phyloP scores from a whole-genome alignment of 92 coral and sea anemone genomes.

The Palythoa grandiflora region DNA sequence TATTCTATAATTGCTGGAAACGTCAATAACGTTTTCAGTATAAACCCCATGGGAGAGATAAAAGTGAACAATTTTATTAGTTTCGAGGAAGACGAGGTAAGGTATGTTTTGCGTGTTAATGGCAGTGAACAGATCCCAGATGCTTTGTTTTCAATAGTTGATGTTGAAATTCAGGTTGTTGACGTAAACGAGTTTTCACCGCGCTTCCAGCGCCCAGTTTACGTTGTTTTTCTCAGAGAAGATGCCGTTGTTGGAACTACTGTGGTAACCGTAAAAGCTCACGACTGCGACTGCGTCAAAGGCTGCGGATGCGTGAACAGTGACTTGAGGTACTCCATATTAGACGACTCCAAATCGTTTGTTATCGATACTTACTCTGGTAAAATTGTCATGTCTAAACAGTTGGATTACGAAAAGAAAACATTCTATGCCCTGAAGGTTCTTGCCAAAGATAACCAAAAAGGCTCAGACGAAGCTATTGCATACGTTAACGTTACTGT shows the following conservation, averaged over 20 bases:
- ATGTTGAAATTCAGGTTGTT: constrained; percentile 62
- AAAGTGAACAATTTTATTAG: constrained; percentile 71
- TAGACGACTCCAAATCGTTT: constrained; percentile 58
- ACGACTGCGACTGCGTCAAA: constrained; percentile 87
- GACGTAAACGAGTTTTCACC: constrained; percentile 82
- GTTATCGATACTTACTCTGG: constrained; percentile 76
- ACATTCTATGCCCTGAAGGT: constrained; percentile 62
- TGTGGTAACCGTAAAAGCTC: constrained; percentile 80
- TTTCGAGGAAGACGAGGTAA: constrained; percentile 71
- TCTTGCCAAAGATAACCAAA: constrained; percentile 57
- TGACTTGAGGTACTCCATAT: constrained; percentile 69
- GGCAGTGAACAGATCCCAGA: constrained; percentile 75
- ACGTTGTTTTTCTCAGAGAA: constrained; percentile 70
- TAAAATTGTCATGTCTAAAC: constrained; percentile 63
- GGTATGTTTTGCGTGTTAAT: constrained; percentile 56
- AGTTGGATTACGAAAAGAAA: constrained; percentile 71
- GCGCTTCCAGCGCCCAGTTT: constrained; percentile 66
- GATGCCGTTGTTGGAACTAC: constrained; percentile 67
- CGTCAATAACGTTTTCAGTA: constrained; percentile 60
- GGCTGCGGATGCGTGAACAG: constrained; percentile 75
- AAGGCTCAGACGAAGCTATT: constrained; percentile 46
- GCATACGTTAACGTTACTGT: constrained; percentile 78
- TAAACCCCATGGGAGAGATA: constrained; percentile 70
- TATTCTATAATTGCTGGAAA: constrained; percentile 76
- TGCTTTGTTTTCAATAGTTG: constrained; percentile 61